Percentiles rank a stretch among this genome's conserved stretches.
These are phyloP conservation scores for Drosophila punjabiensis DNA, from an alignment of 1,140 invertebrate species.

Conservation along the genomic window DNA sequence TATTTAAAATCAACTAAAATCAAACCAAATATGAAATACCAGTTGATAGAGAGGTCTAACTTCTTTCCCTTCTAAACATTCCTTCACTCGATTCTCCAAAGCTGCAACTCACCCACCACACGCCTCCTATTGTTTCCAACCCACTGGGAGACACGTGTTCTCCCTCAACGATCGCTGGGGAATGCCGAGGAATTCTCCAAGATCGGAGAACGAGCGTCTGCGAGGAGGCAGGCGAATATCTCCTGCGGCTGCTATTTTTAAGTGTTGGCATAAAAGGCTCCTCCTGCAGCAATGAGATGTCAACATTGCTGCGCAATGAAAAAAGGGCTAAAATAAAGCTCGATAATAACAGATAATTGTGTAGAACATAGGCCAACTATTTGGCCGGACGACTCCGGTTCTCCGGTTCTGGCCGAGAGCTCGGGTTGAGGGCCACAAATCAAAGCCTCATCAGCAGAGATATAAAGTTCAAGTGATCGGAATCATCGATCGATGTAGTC, in stretches of 20 bases:
- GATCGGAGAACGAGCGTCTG: slow-evolving; percentile 6
- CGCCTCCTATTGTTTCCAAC: not conserved
- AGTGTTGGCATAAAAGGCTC: slow-evolving; percentile 72
- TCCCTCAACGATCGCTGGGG: slow-evolving; percentile 60
- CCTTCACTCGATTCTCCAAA: not conserved
- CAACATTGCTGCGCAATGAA: slow-evolving; percentile 58
- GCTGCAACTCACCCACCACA: not conserved
- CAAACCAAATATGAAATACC: not conserved
- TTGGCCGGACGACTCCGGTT: slow-evolving; percentile 51
- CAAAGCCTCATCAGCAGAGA: slow-evolving; percentile 75
- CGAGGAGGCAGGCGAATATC: slow-evolving; percentile 42
- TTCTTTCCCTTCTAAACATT: not conserved
- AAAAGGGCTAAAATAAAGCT: slow-evolving; percentile 57
- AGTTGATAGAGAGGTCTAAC: not conserved
- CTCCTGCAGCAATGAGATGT: slow-evolving; percentile 71
- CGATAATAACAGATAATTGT: slow-evolving; percentile 85
- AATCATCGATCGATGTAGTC: slow-evolving; percentile 44
- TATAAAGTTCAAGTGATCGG: slow-evolving; percentile 81
- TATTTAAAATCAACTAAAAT: not conserved
- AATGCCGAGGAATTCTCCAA: slow-evolving; percentile 33
- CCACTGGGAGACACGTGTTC: slow-evolving; percentile 69
- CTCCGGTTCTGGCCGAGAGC: slow-evolving; percentile 21
- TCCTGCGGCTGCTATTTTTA: slow-evolving; percentile 76
- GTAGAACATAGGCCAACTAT: slow-evolving; percentile 84
- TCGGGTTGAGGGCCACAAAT: slow-evolving; percentile 63